phyloP scores from a whole-genome alignment of 1,140 invertebrate species.

The Branchinecta lindahli region DNA sequence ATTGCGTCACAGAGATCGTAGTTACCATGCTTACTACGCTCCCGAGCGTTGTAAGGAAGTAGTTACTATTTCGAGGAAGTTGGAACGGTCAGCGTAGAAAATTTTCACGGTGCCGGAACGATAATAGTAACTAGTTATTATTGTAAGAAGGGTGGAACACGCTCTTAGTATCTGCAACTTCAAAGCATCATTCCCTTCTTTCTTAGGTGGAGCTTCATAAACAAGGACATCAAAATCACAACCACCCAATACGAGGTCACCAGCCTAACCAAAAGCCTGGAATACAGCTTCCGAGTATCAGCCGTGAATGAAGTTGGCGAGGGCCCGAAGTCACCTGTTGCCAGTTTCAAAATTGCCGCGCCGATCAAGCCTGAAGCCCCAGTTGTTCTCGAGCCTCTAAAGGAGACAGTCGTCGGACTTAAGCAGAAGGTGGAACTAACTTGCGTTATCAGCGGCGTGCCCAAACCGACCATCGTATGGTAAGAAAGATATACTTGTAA shows the following conservation, averaged over 20 bases:
- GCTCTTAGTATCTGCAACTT: no score
- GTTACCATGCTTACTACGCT: no score
- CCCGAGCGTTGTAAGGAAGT: no score
- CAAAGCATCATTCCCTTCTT: neutral
- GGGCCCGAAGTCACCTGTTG: constrained; percentile 39
- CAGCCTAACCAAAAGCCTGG: constrained; percentile 48
- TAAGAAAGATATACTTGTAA: no score
- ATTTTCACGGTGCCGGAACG: no score
- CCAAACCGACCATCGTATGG: constrained; percentile 70
- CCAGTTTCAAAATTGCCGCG: constrained; percentile 39
- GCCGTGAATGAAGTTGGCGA: constrained; percentile 60
- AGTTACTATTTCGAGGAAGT: no score
- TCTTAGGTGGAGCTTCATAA: constrained; percentile 48
- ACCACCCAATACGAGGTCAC: constrained; percentile 46
- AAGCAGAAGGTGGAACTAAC: constrained; percentile 46
- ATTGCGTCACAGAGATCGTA: no score
- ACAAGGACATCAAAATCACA: constrained; percentile 38
- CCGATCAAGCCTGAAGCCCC: constrained; percentile 38
- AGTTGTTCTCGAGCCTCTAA: constrained; percentile 43
- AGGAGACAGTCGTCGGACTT: constrained; percentile 39
- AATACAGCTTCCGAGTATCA: constrained; percentile 55
- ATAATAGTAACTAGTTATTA: no score
- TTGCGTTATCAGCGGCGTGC: constrained; percentile 62
- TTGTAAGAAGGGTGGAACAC: no score
- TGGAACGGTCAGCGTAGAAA: no score